Conservation (phyloP, 2,888 invertebrate species). For the Apantesis nais region DNA sequence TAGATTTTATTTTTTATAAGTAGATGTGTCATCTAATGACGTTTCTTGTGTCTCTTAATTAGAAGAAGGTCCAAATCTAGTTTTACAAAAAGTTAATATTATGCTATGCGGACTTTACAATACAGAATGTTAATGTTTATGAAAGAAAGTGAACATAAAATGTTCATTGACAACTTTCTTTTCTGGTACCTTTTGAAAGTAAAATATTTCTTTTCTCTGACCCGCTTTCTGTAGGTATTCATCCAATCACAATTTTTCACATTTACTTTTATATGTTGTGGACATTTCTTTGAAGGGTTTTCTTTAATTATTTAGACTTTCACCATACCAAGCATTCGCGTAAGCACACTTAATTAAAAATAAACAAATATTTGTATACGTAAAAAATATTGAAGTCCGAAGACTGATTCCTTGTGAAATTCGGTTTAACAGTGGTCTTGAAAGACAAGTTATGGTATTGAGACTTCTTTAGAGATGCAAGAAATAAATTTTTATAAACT, state of each 20-base stretch:
- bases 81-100: background rate
- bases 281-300: background rate
- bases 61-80: background rate
- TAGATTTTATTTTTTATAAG: background rate
- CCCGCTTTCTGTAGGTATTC: conserved; percentile 33
- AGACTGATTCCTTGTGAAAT: background rate
- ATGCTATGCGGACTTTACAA: background rate
- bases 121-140: conserved; percentile 3
- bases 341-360: background rate
- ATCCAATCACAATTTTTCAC: background rate
- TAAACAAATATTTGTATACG: background rate
- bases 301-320: conserved; percentile 2
- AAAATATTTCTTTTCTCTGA: conserved; percentile 33
- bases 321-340: background rate
- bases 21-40: background rate
- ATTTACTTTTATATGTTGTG: conserved; percentile 3
- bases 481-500: background rate
- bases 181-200: conserved; percentile 31
- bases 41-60: background rate
- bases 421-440: background rate
- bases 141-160: conserved; percentile 21
- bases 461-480: background rate
- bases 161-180: conserved; percentile 33
- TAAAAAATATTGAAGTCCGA: too few species aligned
- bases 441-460: background rate